Base-by-base conservation (phyloP, 2,113 vertebrate genomes). In the Sander vitreus region DNA sequence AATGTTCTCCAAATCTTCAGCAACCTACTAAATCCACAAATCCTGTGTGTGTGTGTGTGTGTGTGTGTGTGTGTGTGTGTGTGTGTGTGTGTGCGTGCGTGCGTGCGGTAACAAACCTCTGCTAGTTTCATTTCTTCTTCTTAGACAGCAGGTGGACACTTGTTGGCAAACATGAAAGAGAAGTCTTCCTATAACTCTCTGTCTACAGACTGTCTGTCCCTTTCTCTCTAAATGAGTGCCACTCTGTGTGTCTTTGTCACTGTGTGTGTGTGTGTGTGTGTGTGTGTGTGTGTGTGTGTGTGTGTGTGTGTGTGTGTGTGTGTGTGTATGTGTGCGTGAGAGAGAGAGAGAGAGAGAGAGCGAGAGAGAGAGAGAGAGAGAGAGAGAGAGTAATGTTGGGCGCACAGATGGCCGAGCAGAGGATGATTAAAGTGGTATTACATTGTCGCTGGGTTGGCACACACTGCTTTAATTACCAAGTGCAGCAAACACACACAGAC, bases 391-490 rank as follows among this genome's bases (percentile, higher is more conserved):
- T 84, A 75, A 77, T 57, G 87, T 84, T 88, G 81, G 66, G 76
- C 79, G 83, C 88, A 89, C 91, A 94, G 93, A 93, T 94, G 93
- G 92, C 60, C 72, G 73, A 88, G 81, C 78, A 78, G 89, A 87
- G 81, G 90, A 91, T 78, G 90, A 94, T 93, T 93, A 91, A 62
- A 88, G 92, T 75, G 89, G 92, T 83, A 92, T 94, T 91, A 91
- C 86, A 87, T 84, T 85, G 88, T 83, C 86, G 65, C 80, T 87
- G 89, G 76, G 78, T 86, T 91, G 86, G 89, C 87, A 87, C 78
- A 43, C 84, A 67, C 78, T 21, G 68, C 84, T 87, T 91, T 91
- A 92, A 91, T 91, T 90, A 90, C 84, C 21, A 64, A 76, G 84
- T 65, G 71, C 76, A 58, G 74, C 78, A 84, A 84, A 88, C 70